These are phyloP conservation scores for Drosophila serrata DNA, from an alignment of 1,140 invertebrate species.

Conservation along the genomic window DNA sequence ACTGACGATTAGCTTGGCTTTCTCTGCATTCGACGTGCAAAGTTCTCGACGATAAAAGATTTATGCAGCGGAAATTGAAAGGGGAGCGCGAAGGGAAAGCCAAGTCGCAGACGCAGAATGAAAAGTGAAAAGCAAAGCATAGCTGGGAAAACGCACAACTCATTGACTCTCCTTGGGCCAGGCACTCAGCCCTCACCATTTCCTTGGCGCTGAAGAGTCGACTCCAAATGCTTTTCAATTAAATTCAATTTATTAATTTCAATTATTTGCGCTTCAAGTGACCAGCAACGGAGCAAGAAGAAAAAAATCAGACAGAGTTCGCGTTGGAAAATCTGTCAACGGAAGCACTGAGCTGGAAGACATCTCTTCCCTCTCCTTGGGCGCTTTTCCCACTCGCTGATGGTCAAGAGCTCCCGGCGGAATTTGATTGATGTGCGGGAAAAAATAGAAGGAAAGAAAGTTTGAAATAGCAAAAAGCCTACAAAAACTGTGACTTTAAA, in stretches of 20 bases:
- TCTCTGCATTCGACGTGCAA: slow-evolving; percentile 45
- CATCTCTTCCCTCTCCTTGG: slow-evolving; percentile 2
- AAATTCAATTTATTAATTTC: slow-evolving; percentile 83
- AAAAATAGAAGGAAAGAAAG: background rate
- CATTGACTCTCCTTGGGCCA: slow-evolving; percentile 51
- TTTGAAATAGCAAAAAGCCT: slow-evolving; percentile 23
- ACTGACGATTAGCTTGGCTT: slow-evolving; percentile 70
- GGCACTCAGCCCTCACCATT: slow-evolving; percentile 2
- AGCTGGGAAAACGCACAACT: slow-evolving; percentile 50
- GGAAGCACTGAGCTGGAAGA: slow-evolving; percentile 63
- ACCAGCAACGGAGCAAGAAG: slow-evolving; percentile 27
- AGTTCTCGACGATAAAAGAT: slow-evolving; percentile 69
- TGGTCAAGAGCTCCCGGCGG: slow-evolving; percentile 37
- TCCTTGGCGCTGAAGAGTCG: slow-evolving; percentile 45
- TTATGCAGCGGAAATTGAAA: slow-evolving; percentile 78
- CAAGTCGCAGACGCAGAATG: slow-evolving; percentile 41
- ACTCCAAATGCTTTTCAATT: slow-evolving; percentile 73
- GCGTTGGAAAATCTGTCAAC: slow-evolving; percentile 63
- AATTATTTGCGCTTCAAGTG: slow-evolving; percentile 80
- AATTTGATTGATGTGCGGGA: slow-evolving; percentile 65
- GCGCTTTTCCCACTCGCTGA: background rate
- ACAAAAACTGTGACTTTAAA: background rate
- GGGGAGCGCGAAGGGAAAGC: slow-evolving; percentile 23
- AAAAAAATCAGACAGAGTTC: background rate
- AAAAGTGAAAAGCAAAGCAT: slow-evolving; percentile 40